A percentile compares a stretch with the other conserved stretches of the same genome.
phyloP scores from a whole-genome alignment of 2,797 vertebrate genomes.

The Darevskia mixta region DNA sequence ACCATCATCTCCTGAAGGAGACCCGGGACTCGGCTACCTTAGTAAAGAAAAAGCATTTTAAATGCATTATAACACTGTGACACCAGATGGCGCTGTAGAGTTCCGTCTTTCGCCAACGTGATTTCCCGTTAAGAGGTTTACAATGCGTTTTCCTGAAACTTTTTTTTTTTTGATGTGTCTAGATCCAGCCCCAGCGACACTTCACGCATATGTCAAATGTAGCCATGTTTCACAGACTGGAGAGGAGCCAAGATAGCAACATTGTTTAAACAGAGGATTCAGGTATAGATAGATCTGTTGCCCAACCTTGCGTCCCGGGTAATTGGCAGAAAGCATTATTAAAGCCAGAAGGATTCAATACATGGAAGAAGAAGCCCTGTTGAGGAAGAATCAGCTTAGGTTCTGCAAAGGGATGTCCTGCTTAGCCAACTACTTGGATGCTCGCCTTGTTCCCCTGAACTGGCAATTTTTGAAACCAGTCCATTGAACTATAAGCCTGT shows the following conservation, averaged over 20 bases:
- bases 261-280: neutral
- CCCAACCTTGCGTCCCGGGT: neutral
- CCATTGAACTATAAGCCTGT: neutral
- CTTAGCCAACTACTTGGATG: too few relatives aligned
- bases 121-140: too few relatives aligned
- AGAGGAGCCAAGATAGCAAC: neutral
- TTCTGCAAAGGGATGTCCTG: neutral
- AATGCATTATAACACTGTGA: too few relatives aligned
- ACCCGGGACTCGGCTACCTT: neutral
- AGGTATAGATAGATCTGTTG: neutral
- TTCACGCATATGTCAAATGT: neutral
- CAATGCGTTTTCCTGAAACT: too few relatives aligned
- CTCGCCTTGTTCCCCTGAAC: neutral
- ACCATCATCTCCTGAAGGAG: neutral
- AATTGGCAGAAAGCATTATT: conserved; percentile 8
- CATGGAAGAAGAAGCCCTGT: neutral
- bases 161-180: too few relatives aligned
- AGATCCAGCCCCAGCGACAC: too few relatives aligned
- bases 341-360: neutral
- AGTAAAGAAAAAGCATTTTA: too few relatives aligned
- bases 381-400: neutral
- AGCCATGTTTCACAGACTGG: neutral
- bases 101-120: too few relatives aligned
- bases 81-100: too few relatives aligned
- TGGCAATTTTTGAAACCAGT: neutral